These are phyloP conservation scores for Apamea crenata DNA, from an alignment of 2,888 invertebrate species.

Conservation along the genomic window DNA sequence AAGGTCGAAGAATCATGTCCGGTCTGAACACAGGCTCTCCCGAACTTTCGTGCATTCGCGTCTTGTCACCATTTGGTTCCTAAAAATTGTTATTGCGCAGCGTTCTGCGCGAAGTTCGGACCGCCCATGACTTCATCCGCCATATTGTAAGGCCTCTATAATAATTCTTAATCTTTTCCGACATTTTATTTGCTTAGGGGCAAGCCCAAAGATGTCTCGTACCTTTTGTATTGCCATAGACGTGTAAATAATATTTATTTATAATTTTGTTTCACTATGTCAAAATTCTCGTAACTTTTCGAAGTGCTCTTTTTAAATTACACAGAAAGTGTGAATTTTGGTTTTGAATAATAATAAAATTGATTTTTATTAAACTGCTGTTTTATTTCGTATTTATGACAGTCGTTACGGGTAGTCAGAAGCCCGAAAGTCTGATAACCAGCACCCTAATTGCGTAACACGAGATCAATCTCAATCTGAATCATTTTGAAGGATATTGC, in stretches of 20 bases:
- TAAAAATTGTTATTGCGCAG: neutral
- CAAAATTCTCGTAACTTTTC: slow-evolving; percentile 66
- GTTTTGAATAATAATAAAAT: slow-evolving; percentile 77
- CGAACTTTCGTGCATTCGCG: neutral
- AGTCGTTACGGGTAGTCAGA: neutral
- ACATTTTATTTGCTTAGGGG: slow-evolving; percentile 64
- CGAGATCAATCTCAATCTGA: no score
- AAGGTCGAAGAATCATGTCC: neutral
- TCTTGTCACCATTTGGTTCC: neutral
- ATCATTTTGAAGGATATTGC: no score
- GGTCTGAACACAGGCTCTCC: neutral
- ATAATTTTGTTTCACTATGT: slow-evolving; percentile 60
- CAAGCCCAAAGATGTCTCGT: slow-evolving; percentile 83
- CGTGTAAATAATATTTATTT: slow-evolving; percentile 83
- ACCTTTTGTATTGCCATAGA: slow-evolving; percentile 81
- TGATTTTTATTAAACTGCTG: slow-evolving; percentile 67
- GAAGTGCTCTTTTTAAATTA: slow-evolving; percentile 66
- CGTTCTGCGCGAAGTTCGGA: neutral
- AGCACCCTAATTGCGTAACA: no score
- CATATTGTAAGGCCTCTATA: neutral
- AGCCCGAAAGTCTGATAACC: neutral
- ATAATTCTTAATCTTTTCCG: slow-evolving; percentile 15
- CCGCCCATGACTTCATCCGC: neutral
- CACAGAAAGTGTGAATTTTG: slow-evolving; percentile 73
- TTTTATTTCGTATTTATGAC: slow-evolving; percentile 50